A percentile compares a stretch with the other conserved stretches of the same genome.
Conservation (phyloP, 2,888 invertebrate genomes). For the Melikaiella ostensackeni region DNA sequence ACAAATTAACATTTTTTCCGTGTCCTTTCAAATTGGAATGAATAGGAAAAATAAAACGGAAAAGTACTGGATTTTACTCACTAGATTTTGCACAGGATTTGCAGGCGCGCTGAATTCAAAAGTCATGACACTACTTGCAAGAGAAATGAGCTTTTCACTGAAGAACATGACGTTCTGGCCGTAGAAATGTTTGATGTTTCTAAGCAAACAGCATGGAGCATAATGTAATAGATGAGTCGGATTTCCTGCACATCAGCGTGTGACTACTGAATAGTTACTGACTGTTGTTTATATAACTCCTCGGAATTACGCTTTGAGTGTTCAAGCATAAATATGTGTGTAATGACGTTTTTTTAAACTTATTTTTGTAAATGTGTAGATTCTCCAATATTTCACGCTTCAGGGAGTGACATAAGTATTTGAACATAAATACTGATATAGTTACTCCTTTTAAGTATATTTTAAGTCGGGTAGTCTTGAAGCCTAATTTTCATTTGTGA, state of each 20-base stretch:
- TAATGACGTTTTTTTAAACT: neutral
- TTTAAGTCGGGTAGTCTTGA: too few relatives aligned
- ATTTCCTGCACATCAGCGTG: conserved; percentile 18
- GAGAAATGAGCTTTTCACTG: neutral
- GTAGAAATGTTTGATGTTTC: neutral
- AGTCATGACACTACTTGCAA: neutral
- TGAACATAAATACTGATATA: too few relatives aligned
- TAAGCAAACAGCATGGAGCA: neutral
- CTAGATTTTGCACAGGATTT: conserved; percentile 23
- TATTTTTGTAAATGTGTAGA: neutral
- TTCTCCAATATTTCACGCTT: neutral
- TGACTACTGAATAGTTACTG: conserved; percentile 21
- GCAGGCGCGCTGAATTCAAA: neutral
- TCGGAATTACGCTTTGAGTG: conserved; percentile 29
- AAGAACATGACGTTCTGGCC: neutral
- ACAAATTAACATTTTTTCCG: too few relatives aligned
- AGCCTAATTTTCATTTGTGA: too few relatives aligned
- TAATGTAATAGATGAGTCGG: conserved; percentile 19
- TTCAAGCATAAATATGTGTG: neutral
- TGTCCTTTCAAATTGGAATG: too few relatives aligned
- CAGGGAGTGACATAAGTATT: neutral
- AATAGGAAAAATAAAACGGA: neutral
- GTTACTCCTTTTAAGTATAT: too few relatives aligned
- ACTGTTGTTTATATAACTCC: conserved; percentile 22
- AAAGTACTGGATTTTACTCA: neutral